A percentile compares a stretch with the other conserved stretches of the same genome.
phyloP scores from a whole-genome alignment of 2,888 invertebrate genomes.

The Strigamia crassipes region DNA sequence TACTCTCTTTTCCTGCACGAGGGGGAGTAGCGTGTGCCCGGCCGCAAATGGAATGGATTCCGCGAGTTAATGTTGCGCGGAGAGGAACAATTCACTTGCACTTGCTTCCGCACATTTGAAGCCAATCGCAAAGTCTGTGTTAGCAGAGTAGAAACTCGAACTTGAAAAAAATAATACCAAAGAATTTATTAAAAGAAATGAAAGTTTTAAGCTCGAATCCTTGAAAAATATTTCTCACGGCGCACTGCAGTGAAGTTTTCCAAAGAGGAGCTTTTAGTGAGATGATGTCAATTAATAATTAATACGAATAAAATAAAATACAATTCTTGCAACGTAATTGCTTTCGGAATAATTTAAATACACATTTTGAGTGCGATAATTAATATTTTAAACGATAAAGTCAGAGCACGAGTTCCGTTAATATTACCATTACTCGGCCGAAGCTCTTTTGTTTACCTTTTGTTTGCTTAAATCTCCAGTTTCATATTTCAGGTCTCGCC shows the following conservation, averaged over 20 bases:
- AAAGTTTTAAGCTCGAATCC: neutral
- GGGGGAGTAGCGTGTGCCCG: slow-evolving; percentile 25
- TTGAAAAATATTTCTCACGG: neutral
- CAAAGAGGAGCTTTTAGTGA: neutral
- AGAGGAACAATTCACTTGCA: slow-evolving; percentile 42
- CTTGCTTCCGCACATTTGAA: slow-evolving; percentile 42
- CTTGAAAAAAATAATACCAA: neutral
- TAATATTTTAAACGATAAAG: neutral
- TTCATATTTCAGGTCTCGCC: neutral
- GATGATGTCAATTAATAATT: neutral
- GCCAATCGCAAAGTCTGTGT: slow-evolving; percentile 31
- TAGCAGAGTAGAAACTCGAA: slow-evolving; percentile 25
- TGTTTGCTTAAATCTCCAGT: neutral
- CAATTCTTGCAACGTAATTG: too few species aligned
- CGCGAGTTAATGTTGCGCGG: slow-evolving; percentile 40
- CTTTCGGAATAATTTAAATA: too few species aligned
- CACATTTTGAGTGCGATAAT: too few species aligned
- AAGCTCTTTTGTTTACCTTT: neutral
- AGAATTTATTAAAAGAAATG: slow-evolving; percentile 39
- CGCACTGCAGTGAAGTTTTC: slow-evolving; percentile 3
- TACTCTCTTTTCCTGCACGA: neutral
- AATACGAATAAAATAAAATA: too few species aligned
- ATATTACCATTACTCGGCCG: neutral
- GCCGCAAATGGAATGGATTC: slow-evolving; percentile 40
- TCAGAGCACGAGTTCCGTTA: neutral